Evolutionary conservation across 2,797 vertebrate genomes (phyloP).

Genomic region (Chelon auratus): DNA sequence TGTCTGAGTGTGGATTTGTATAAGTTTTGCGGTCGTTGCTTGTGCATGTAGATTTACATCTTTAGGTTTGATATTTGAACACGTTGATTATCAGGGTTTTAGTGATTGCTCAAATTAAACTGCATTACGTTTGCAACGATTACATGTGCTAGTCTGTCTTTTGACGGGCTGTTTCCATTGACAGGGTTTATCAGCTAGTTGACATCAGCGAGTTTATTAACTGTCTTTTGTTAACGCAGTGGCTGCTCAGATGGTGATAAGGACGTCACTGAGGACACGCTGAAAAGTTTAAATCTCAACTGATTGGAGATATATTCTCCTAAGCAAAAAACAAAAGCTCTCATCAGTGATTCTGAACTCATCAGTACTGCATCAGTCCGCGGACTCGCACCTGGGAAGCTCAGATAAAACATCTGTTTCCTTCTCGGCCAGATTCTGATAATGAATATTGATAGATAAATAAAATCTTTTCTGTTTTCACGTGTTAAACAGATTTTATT

Average conservation of each 20-base stretch:
- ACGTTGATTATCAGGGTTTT: too few relatives aligned
- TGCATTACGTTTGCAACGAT: too few relatives aligned
- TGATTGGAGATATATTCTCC: slow-evolving; percentile 27
- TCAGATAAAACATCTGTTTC: neutral
- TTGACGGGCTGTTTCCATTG: neutral
- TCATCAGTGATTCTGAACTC: too few relatives aligned
- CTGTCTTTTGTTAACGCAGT: neutral
- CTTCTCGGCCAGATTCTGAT: neutral
- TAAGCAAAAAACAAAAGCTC: slow-evolving; percentile 1
- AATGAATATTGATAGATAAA: neutral
- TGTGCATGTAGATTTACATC: neutral
- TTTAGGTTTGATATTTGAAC: neutral
- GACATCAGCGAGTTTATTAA: slow-evolving; percentile 10
- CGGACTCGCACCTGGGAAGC: neutral
- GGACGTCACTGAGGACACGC: neutral
- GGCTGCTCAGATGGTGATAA: slow-evolving; percentile 28
- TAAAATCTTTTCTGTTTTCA: neutral
- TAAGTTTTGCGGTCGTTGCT: too few relatives aligned
- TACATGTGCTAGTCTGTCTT: neutral
- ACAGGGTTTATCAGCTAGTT: neutral
- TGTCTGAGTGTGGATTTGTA: neutral
- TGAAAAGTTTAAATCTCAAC: slow-evolving; percentile 7
- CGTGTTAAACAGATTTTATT: too few relatives aligned
- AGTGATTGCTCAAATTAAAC: too few relatives aligned
- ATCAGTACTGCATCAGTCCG: too few relatives aligned